phyloP scores from a whole-genome alignment of 1,140 invertebrate genomes.

The Pantala flavescens region DNA sequence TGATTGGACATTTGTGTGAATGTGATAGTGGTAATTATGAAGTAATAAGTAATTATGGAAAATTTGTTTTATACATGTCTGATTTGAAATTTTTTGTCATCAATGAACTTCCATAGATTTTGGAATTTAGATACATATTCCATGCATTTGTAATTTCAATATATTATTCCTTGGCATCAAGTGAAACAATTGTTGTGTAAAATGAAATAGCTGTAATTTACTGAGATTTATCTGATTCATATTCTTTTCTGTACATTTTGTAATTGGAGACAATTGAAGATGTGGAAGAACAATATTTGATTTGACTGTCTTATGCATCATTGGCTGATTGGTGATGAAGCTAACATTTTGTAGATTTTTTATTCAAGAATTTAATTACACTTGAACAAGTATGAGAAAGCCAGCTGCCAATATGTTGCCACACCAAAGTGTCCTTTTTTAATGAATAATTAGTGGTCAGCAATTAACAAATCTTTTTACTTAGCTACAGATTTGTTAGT shows the following conservation, averaged over 20 bases:
- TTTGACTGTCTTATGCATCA: background rate
- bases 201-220: background rate
- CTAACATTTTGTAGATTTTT: background rate
- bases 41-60: background rate
- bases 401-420: background rate
- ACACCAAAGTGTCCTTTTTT: conserved; percentile 9
- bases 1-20: background rate
- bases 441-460: background rate
- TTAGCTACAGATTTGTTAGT: background rate
- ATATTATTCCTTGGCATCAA: background rate
- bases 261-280: background rate
- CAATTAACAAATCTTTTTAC: conserved; percentile 4
- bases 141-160: background rate
- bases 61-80: background rate
- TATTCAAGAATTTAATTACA: background rate
- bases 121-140: background rate
- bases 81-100: background rate
- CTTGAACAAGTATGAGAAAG: background rate
- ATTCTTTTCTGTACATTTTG: background rate
- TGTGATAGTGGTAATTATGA: background rate
- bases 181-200: background rate
- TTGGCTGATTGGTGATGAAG: background rate
- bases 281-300: background rate
- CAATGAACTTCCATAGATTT: background rate
- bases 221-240: background rate